These are phyloP conservation scores for Lagenorhynchus albirostris DNA, from an alignment of 2,113 vertebrate species.

Conservation along the genomic window DNA sequence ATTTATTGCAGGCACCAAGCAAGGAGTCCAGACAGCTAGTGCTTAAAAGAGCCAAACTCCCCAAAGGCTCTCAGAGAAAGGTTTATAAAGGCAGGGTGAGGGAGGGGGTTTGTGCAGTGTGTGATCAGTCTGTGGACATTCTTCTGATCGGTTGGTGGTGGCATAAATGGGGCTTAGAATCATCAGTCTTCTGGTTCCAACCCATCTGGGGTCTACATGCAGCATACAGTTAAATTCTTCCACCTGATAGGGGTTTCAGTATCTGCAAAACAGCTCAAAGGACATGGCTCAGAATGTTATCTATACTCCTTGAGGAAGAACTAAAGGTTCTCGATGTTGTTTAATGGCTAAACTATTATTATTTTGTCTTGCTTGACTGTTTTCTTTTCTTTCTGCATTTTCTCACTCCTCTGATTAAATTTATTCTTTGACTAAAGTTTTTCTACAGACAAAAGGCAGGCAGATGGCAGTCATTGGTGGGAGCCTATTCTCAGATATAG, in stretches of 20 bases:
- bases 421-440: background rate
- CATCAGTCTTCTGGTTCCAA: background rate
- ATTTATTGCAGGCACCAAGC: background rate
- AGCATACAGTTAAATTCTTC: background rate
- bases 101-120: background rate
- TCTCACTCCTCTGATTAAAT: background rate
- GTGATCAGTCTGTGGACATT: background rate
- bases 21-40: background rate
- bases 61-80: background rate
- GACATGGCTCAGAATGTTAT: background rate
- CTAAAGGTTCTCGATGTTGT: background rate
- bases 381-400: background rate
- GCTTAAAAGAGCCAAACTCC: background rate
- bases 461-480: background rate
- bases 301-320: background rate
- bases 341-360: background rate
- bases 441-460: background rate
- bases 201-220: background rate
- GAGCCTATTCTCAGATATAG: background rate
- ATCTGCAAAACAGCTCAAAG: background rate
- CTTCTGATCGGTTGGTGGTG: background rate
- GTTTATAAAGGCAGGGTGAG: background rate
- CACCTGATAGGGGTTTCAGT: too few relatives aligned
- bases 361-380: background rate
- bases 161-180: background rate